These are phyloP conservation scores for Nomada ferruginata DNA, from an alignment of 2,888 invertebrate genomes.

Conservation along the genomic window DNA sequence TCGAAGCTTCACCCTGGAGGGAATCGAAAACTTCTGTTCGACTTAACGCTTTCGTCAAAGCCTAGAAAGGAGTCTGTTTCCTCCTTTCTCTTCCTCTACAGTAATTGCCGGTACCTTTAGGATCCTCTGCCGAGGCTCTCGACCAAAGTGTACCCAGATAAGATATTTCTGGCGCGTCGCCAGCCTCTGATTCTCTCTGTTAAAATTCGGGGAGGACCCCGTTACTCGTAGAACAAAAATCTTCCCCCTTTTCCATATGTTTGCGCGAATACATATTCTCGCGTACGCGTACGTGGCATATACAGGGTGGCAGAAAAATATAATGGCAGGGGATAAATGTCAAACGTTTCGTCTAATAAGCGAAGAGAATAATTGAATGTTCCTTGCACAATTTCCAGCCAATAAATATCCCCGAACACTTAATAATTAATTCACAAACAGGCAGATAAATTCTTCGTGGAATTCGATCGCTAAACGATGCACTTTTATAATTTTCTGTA, in stretches of 20 bases:
- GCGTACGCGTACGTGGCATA: background rate
- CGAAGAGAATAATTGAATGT: no score
- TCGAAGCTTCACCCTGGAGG: conserved; percentile 18
- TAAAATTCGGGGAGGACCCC: conserved; percentile 41
- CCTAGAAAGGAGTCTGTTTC: background rate
- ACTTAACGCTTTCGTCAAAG: conserved; percentile 57
- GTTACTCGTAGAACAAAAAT: conserved; percentile 35
- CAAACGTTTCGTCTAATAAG: no score
- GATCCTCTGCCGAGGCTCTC: conserved; percentile 37
- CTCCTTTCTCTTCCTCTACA: background rate
- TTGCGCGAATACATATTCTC: no score
- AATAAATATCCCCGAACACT: no score
- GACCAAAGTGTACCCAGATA: conserved; percentile 51
- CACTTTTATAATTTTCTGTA: no score
- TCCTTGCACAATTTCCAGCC: no score
- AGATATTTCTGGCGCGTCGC: conserved; percentile 76
- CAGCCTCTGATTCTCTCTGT: conserved; percentile 71
- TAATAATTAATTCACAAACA: no score
- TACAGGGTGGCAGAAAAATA: no score
- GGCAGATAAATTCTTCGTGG: no score
- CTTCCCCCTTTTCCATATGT: background rate
- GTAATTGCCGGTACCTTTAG: conserved; percentile 58
- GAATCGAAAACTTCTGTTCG: conserved; percentile 45
- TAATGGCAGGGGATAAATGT: no score
- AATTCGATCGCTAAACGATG: no score